Conservation (phyloP, 2,888 invertebrate species). For the Watsonalla binaria region DNA sequence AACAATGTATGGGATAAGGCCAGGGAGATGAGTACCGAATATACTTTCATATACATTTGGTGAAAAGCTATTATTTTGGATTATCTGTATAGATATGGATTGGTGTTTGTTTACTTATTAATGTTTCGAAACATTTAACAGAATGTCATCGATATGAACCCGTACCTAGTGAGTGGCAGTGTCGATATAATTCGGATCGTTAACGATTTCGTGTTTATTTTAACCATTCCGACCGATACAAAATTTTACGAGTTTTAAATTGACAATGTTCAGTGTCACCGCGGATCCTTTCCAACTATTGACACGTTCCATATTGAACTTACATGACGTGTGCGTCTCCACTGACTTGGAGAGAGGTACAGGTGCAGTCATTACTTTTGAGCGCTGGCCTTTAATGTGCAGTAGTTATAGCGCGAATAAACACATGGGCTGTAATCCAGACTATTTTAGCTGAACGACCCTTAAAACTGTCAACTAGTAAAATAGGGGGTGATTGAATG, state of each 20-base stretch:
- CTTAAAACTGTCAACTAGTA: no score
- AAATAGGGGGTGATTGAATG: no score
- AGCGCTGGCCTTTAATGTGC: no score
- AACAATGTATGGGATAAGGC: no score
- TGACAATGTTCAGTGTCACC: conserved; percentile 37
- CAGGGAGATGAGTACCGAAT: no score
- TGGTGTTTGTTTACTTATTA: conserved; percentile 1
- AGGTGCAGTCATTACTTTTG: background rate
- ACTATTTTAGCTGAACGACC: no score
- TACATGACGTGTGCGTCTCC: conserved; percentile 46
- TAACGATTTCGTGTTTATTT: conserved; percentile 9
- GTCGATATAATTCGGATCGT: conserved; percentile 15
- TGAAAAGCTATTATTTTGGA: no score
- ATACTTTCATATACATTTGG: no score
- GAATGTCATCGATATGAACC: conserved; percentile 7
- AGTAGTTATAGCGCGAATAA: no score
- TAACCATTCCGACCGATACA: conserved; percentile 42
- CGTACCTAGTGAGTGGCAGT: conserved; percentile 14
- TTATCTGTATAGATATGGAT: no score
- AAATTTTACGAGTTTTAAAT: conserved; percentile 66
- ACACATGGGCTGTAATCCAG: no score
- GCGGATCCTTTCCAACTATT: conserved; percentile 59
- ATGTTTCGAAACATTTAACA: background rate
- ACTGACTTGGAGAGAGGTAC: conserved; percentile 15
- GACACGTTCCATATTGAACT: conserved; percentile 53